These are phyloP conservation scores for Drosophila multiciliata DNA, from an alignment of 2,888 invertebrate species.

Conservation along the genomic window DNA sequence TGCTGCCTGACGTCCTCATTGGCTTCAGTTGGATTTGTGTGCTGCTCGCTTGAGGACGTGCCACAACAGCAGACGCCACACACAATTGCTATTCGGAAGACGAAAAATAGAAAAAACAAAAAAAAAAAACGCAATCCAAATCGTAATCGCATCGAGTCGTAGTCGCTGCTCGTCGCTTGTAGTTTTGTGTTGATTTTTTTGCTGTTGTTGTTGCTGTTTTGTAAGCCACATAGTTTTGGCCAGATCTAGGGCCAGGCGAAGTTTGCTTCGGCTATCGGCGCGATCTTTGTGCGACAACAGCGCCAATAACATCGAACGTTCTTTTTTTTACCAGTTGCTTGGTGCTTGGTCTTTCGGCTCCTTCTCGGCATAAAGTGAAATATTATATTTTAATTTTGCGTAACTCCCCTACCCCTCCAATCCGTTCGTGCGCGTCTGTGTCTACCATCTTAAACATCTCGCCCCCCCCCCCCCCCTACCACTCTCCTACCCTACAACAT, in stretches of 20 bases:
- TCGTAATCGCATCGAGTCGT: conserved; percentile 28
- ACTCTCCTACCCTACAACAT: too few species aligned
- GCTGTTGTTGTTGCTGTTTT: conserved; percentile 18
- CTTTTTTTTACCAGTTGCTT: conserved; percentile 27
- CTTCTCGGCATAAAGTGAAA: conserved; percentile 55
- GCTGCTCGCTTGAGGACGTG: conserved; percentile 75
- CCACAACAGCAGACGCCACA: conserved; percentile 39
- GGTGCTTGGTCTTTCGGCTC: conserved; percentile 27
- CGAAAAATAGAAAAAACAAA: background rate
- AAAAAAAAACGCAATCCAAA: conserved; percentile 28
- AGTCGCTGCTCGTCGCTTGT: conserved; percentile 22
- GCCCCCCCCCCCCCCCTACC: background rate
- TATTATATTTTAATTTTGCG: conserved; percentile 62
- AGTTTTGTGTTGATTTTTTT: conserved; percentile 9
- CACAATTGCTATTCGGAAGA: conserved; percentile 16
- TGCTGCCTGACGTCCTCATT: conserved; percentile 48
- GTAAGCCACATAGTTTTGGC: conserved; percentile 30
- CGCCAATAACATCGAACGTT: conserved; percentile 49
- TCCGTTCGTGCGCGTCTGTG: conserved; percentile 23
- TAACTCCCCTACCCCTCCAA: background rate
- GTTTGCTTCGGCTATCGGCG: conserved; percentile 45
- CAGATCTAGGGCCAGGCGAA: conserved; percentile 28
- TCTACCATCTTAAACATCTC: conserved; percentile 1
- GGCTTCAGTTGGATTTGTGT: conserved; percentile 67
- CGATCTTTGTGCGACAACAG: conserved; percentile 53